Conservation (phyloP, 2,888 invertebrate genomes). For the Acanthosepion esculentum region DNA sequence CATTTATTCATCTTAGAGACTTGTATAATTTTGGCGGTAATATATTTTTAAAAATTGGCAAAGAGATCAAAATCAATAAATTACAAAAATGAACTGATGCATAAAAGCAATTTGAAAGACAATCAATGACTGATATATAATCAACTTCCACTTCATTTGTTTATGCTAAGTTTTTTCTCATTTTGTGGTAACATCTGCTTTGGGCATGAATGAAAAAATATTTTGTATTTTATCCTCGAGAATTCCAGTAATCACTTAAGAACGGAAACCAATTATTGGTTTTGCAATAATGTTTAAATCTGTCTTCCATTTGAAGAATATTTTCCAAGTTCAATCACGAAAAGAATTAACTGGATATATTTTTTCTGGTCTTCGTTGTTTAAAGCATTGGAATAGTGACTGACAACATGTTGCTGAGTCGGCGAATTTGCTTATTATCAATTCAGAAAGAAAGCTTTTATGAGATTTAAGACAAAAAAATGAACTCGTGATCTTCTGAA, state of each 20-base stretch:
- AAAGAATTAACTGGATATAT: background rate
- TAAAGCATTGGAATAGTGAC: background rate
- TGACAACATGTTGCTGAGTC: background rate
- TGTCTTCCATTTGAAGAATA: background rate
- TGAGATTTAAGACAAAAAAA: background rate
- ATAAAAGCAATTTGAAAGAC: background rate
- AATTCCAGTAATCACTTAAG: background rate
- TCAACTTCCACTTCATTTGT: background rate
- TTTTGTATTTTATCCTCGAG: background rate
- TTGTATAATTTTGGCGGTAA: background rate
- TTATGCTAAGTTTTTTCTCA: background rate
- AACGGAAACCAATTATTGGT: background rate
- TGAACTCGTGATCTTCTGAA: background rate
- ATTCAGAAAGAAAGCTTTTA: background rate
- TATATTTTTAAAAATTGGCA: background rate
- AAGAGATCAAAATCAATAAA: background rate
- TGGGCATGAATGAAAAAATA: background rate
- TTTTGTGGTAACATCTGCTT: background rate
- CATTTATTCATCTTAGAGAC: background rate
- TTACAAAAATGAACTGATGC: background rate
- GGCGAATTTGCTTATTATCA: background rate
- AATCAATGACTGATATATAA: background rate
- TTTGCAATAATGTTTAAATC: background rate
- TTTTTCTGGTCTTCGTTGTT: background rate
- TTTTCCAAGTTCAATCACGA: background rate